A percentile compares a stretch with the other conserved stretches of the same genome.
Conservation (phyloP, 2,888 invertebrate genomes). For the Platycheirus rosarum region DNA sequence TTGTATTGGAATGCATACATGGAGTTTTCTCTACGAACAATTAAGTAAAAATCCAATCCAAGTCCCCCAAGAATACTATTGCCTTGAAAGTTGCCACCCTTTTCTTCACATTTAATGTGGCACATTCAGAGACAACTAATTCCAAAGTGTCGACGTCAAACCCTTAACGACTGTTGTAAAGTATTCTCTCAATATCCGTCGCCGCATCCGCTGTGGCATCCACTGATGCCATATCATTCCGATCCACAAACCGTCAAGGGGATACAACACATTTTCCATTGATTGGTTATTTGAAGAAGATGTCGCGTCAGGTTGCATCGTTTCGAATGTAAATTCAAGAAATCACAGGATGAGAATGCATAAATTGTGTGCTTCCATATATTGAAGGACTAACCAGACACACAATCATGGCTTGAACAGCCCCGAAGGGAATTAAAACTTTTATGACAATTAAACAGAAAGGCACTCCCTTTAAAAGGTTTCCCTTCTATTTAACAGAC, state of each 20-base stretch:
- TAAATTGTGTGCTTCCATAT: background rate
- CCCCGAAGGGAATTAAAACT: conserved; percentile 25
- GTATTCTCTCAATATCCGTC: background rate
- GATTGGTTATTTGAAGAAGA: conserved; percentile 22
- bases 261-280: conserved; percentile 11
- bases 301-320: conserved; percentile 19
- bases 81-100: background rate
- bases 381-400: background rate
- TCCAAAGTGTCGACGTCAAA: background rate
- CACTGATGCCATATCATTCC: background rate
- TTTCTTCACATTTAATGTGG: background rate
- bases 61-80: no score
- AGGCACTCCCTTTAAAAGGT: conserved; percentile 2
- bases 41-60: no score
- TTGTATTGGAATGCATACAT: no score
- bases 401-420: background rate
- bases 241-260: conserved; percentile 4
- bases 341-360: background rate
- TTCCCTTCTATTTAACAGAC: background rate
- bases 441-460: conserved; percentile 34
- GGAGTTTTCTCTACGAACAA: no score
- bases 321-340: conserved; percentile 8
- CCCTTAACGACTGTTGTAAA: background rate
- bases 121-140: background rate
- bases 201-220: background rate